Conservation (phyloP, 2,797 vertebrate genomes). For the Scolopax rusticola region DNA sequence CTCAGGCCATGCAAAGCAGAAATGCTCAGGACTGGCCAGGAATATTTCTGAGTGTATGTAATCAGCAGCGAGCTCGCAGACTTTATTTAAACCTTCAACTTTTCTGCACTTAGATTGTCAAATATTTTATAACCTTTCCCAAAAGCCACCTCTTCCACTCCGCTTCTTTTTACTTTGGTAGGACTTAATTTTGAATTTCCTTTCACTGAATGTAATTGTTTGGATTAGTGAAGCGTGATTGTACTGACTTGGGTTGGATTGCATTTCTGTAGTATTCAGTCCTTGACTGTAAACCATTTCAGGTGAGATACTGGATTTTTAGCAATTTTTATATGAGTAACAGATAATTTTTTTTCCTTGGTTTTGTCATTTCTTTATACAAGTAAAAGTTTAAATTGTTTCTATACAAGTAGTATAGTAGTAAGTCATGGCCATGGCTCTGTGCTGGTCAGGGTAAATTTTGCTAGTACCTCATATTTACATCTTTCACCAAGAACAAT, state of each 20-base stretch:
- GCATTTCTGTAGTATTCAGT: constrained; percentile 10
- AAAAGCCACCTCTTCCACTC: not conserved
- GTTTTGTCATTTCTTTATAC: not conserved
- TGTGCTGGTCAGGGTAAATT: not conserved
- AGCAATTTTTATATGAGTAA: not conserved
- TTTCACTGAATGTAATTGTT: constrained; percentile 33
- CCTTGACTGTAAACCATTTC: constrained; percentile 8
- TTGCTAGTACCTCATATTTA: not conserved
- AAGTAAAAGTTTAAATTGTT: not conserved
- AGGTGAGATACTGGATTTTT: constrained; percentile 16
- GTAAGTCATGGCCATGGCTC: not conserved
- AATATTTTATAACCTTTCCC: constrained; percentile 42
- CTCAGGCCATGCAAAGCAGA: not conserved
- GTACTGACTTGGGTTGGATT: not conserved
- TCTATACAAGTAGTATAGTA: not conserved
- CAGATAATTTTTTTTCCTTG: not conserved
- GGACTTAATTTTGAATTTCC: not conserved
- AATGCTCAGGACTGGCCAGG: not conserved
- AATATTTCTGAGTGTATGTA: constrained; percentile 2
- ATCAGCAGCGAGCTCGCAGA: not conserved
- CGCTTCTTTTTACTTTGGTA: constrained; percentile 24
- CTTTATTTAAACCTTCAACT: constrained; percentile 61
- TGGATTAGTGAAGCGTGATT: constrained; percentile 20
- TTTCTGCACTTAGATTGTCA: constrained; percentile 33
- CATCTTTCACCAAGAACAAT: not conserved